These are phyloP conservation scores for Leptosomus discolor DNA, from an alignment of 2,113 vertebrate species.

Conservation along the genomic window DNA sequence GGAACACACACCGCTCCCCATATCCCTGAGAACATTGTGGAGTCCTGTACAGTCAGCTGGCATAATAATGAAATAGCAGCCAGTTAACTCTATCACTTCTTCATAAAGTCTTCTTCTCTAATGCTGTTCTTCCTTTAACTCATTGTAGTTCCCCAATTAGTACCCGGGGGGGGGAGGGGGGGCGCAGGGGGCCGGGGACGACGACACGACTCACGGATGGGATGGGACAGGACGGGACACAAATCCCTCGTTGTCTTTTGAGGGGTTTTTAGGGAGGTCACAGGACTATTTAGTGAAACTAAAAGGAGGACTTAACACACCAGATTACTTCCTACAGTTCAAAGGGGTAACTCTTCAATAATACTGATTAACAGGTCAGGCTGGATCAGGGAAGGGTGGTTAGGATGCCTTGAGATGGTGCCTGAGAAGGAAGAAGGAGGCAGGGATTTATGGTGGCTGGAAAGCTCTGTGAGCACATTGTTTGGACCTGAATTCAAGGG, in stretches of 20 bases:
- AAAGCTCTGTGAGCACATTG: background rate
- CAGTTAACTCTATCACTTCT: constrained; percentile 42
- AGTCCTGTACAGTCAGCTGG: constrained; percentile 22
- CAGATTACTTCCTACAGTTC: background rate
- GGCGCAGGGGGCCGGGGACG: no score
- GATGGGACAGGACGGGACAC: no score
- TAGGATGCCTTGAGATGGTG: background rate
- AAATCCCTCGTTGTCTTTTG: background rate
- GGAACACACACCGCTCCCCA: constrained; percentile 52
- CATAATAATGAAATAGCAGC: background rate
- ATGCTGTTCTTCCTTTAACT: background rate
- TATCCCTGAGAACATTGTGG: constrained; percentile 45
- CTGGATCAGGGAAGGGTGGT: background rate
- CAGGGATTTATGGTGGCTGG: background rate
- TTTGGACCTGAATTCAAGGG: background rate
- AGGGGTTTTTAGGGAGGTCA: background rate
- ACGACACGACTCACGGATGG: no score
- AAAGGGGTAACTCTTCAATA: background rate
- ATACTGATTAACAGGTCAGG: background rate
- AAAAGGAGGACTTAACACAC: background rate
- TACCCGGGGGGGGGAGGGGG: background rate
- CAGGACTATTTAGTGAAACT: background rate
- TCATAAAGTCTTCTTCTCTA: background rate
- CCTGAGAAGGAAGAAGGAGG: background rate
- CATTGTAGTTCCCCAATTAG: background rate